phyloP scores from a whole-genome alignment of 1,140 invertebrate species.

The Littorina saxatilis region DNA sequence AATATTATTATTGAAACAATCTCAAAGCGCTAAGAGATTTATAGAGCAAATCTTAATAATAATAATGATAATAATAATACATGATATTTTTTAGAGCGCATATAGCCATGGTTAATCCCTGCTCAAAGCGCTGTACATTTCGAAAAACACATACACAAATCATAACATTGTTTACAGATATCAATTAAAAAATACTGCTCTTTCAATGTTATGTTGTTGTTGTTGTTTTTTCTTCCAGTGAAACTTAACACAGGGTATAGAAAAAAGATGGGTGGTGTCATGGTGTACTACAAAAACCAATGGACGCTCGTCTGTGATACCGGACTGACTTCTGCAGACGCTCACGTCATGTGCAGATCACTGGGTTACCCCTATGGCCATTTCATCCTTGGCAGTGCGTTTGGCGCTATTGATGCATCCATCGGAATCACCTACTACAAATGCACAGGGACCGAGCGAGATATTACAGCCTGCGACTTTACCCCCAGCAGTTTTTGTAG shows the following conservation, averaged over 20 bases:
- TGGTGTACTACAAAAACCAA: constrained; percentile 52
- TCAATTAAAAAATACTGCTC: no score
- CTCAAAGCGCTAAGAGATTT: no score
- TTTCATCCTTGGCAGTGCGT: constrained; percentile 52
- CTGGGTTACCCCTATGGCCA: constrained; percentile 45
- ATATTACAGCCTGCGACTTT: constrained; percentile 52
- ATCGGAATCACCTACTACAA: constrained; percentile 49
- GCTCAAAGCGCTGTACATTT: no score
- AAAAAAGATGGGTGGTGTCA: constrained; percentile 56
- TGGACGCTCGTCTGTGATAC: constrained; percentile 66
- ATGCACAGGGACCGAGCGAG: constrained; percentile 55
- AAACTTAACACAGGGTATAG: constrained; percentile 56
- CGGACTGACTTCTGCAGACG: constrained; percentile 51
- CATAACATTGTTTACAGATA: no score
- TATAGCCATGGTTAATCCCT: no score
- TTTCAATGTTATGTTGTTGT: no score
- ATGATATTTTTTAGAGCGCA: no score
- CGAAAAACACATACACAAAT: no score
- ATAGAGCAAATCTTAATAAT: no score
- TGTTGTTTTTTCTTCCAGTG: constrained; percentile 47
- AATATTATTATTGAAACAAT: no score
- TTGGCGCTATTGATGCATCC: constrained; percentile 47
- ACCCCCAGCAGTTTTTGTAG: constrained; percentile 39
- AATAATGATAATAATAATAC: no score
- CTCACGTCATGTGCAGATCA: constrained; percentile 54